Percentiles rank a stretch among this genome's conserved stretches.
These are phyloP conservation scores for Bathynomus jamesi DNA, from an alignment of 1,140 invertebrate genomes.

Conservation along the genomic window DNA sequence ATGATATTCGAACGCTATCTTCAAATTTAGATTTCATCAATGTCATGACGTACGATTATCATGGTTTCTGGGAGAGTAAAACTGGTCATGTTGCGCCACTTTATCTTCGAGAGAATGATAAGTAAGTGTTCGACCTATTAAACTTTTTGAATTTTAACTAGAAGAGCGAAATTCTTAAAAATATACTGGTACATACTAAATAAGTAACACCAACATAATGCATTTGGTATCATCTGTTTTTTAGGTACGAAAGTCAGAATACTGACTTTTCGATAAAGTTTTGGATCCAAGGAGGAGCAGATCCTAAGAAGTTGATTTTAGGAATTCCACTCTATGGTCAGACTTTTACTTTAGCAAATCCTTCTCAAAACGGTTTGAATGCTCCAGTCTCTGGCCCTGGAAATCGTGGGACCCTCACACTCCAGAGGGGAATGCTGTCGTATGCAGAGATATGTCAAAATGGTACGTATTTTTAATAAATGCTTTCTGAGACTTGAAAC, in stretches of 20 bases:
- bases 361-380: constrained; percentile 52
- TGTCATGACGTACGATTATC: constrained; percentile 82
- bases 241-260: constrained; percentile 33
- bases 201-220: no score
- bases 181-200: no score
- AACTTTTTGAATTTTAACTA: no score
- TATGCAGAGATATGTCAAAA: constrained; percentile 83
- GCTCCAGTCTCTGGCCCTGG: constrained; percentile 58
- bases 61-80: constrained; percentile 70
- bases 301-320: constrained; percentile 68
- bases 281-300: constrained; percentile 60
- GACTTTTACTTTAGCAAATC: constrained; percentile 62
- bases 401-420: constrained; percentile 68
- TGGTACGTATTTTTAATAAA: no score
- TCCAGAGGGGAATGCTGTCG: constrained; percentile 78
- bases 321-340: constrained; percentile 86
- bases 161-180: no score
- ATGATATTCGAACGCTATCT: constrained; percentile 62
- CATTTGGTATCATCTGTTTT: no score
- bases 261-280: constrained; percentile 68
- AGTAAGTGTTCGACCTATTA: no score
- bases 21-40: constrained; percentile 70
- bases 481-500: no score
- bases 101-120: constrained; percentile 41
- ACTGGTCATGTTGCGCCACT: constrained; percentile 78